Evolutionary conservation across 2,888 invertebrate species (phyloP), one percentile per base, ranked within the genome.

Genomic region (Tinea trinotella): DNA sequence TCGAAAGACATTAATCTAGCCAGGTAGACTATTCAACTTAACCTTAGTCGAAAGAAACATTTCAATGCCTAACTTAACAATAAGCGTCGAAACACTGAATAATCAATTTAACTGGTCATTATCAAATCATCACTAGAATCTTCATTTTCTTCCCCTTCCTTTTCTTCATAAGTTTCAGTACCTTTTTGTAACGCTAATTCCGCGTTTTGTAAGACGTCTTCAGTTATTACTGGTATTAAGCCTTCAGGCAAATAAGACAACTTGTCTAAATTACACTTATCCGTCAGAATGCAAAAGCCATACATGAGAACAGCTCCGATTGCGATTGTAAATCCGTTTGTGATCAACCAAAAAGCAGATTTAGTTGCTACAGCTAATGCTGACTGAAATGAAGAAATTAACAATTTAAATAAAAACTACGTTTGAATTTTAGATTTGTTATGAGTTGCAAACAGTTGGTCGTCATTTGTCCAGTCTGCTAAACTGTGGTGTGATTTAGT

Each of bases 251-350:
- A 10, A 40, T 56, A 52, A n/a, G 17, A 6, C 9, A 46, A 18
- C 15, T 46, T 17, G 36, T 53, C 9, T 18, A 19, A 20, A 53
- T 17, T 13, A 56, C 62, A 62, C 17, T 56, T 56, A 6, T 59
- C 59, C 5, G 58, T 59, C 1, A 61, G n/a, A 30, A 60, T 61
- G 57, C 61, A 62, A 53, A 61, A 59, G 1, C 59, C 61, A 1
- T 60, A 50, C 24, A 59, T 55, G 4, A 57, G 20, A 2, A 40
- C 52, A 1, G 59, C 61, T 0, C 62, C 61, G 0, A 61, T 1
- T 10, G 61, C 35, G 2, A 59, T 44, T 18, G 59, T 53, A 9
- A 59, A 54, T 35, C 58, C 54, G 18, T 59, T 57, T 12, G 52
- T 54, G 13, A 59, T 30, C 0, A 56, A 6, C 61, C 61, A 61